Base-by-base conservation (phyloP, 2,888 invertebrate species). In the Netelia fuscicornis region DNA sequence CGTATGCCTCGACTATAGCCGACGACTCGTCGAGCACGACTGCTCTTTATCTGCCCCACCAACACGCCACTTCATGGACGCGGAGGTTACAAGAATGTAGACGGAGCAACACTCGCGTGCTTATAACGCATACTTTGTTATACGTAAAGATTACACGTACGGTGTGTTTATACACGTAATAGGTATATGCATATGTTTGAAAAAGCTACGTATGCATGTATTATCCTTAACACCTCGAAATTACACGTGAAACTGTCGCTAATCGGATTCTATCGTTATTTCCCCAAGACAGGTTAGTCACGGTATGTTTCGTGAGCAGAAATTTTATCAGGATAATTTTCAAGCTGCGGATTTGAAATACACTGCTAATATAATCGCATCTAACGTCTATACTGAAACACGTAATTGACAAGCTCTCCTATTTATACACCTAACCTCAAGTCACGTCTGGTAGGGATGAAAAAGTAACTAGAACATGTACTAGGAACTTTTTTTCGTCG, bases 21-120 rank as follows among this genome's bases (percentile, higher is more conserved):
- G 84, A 84, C 84, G 81, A 81, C 81, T 68, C 76, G 76, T 60
- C 77, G 72, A 68, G 64, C 84, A 72, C 56, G 37, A 17, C 70
- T 37, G 13, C 30, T 65, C 62, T 17, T 42, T 76, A 37, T 65
- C 56, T 23, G 25, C 65, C 13, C 60, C n/a, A 25, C 60, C 37
- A 25, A 17, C 48, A 10, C 48, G 56, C 65, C 76, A 77, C 76
- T 77, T 67, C 42, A 67, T 54, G 42, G 2, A 37, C 54, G 56
- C 76, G 54, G 54, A 37, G 65, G 13, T 17, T 13, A 9, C 62
- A 37, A 17, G 23, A 52, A 48, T 13, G 30, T 62, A 25, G 23
- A 62, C 11, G 62, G 20, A 62, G 11, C 13, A 11, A 62, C 25
- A 62, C 25, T 62, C 11, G 11, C 6, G 10, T 3, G 11, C 30